Base-by-base conservation (phyloP, 2,797 vertebrate genomes). In the Geotria australis region DNA sequence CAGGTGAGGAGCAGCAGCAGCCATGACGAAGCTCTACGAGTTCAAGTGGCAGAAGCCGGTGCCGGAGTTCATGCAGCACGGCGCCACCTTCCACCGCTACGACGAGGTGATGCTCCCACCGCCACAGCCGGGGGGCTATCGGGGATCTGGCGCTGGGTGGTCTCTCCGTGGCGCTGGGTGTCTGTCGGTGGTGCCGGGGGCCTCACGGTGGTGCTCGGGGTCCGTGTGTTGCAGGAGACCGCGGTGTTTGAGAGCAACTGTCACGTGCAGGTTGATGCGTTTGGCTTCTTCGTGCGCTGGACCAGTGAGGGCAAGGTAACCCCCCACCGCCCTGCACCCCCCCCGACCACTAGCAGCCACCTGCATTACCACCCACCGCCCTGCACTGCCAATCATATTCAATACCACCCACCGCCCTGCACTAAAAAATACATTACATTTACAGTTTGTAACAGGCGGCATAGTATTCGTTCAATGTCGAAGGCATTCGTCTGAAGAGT, bases 41-140 rank as follows among this genome's bases (percentile, higher is more conserved):
- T 98, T 98, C 73, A 85, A 89, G 74, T 98, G 91, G 91, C 84
- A 93, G 75, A 96, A 93, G 70, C 73, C 76, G 63, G 76, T 93
- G 65, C 81, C 85, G 14, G 74, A 76, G 61, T 96, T 94, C 71
- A 72, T 95, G 73, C 89, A 95, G 70, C 82, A 93, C 60, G 91
- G 91, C 60, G 73, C 80, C 58, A 69, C 77, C 63, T 98, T 98
- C 58, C 86, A 98, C 68, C 75, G 85, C 72, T 86, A 85, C 1
- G 91, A 98, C 68, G 91, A 96, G 84, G 91, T 98, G 80, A 83
- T 72, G 5, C 24, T 24, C 24, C 24, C 24, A 5, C 3, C 24
- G 24, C n/a, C n/a, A n/a, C n/a, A n/a, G n/a, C n/a, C n/a, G n/a
- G n/a, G n/a, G n/a, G n/a, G n/a, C n/a, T n/a, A n/a, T n/a, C n/a